Percentiles rank a stretch among this genome's conserved stretches.
Evolutionary conservation across 2,113 vertebrate species (phyloP).

Genomic region (Ranitomeya variabilis): DNA sequence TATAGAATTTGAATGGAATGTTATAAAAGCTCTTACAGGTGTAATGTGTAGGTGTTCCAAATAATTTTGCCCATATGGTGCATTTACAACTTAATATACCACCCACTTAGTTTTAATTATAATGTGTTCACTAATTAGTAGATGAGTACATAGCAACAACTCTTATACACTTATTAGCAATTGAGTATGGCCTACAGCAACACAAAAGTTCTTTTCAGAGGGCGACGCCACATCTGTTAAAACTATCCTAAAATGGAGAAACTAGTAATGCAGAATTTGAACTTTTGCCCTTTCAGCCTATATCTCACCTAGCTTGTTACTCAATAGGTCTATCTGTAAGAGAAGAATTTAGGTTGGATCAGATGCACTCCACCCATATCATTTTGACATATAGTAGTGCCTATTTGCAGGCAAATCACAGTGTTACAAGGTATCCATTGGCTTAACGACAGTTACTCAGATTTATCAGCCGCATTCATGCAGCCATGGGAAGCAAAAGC

Average conservation of each 20-base stretch:
- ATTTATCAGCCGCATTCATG: conserved; percentile 36
- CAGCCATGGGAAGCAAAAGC: conserved; percentile 48
- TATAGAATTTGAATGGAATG: too few species aligned
- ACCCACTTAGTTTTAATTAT: conserved; percentile 11
- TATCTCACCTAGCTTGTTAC: background rate
- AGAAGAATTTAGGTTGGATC: conserved; percentile 22
- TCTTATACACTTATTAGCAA: background rate
- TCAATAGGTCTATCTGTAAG: background rate
- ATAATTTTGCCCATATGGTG: too few species aligned
- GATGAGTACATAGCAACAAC: background rate
- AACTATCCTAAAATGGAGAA: background rate
- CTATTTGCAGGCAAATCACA: conserved; percentile 7
- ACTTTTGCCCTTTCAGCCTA: conserved; percentile 28
- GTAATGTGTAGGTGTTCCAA: too few species aligned
- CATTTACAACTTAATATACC: background rate
- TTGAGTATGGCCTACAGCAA: background rate
- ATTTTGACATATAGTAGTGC: conserved; percentile 6
- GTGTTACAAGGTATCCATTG: conserved; percentile 35
- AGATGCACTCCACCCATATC: conserved; percentile 21
- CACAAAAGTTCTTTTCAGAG: background rate
- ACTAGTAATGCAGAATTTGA: background rate
- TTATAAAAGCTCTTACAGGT: too few species aligned
- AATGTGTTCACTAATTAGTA: background rate
- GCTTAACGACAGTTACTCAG: conserved; percentile 38
- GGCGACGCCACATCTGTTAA: background rate